These are phyloP conservation scores for Chiroxiphia lanceolata DNA, from an alignment of 2,797 vertebrate species.

Conservation along the genomic window DNA sequence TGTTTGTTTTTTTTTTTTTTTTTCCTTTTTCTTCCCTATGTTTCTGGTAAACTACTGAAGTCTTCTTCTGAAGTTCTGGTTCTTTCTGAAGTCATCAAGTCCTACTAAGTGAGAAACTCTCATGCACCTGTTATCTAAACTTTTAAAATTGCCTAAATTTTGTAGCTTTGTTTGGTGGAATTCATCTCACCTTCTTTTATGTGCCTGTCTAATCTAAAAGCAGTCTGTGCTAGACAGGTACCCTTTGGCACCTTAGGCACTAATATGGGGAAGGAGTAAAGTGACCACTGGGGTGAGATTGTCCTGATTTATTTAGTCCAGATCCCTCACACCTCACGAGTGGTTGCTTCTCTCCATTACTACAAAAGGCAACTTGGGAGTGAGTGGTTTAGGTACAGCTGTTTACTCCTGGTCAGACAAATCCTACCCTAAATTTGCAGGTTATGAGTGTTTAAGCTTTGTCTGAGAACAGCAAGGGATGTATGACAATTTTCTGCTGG, in stretches of 20 bases:
- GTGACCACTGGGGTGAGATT: not conserved
- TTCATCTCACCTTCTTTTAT: not conserved
- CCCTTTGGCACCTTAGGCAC: not conserved
- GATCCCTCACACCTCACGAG: accelerated
- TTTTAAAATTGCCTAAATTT: not conserved
- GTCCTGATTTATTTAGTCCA: not conserved
- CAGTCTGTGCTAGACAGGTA: not conserved
- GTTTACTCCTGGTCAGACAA: not conserved
- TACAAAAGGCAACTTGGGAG: not conserved
- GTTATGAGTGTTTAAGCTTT: not conserved
- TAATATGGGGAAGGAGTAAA: not conserved
- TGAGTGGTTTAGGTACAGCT: not conserved
- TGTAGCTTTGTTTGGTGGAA: not conserved
- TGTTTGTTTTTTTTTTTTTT: too few relatives aligned
- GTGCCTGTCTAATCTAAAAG: not conserved
- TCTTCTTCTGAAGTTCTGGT: too few relatives aligned
- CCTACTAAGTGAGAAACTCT: not conserved
- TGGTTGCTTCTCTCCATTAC: not conserved
- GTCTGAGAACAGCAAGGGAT: not conserved
- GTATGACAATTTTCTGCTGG: not conserved
- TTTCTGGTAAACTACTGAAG: not conserved
- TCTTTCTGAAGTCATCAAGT: not conserved
- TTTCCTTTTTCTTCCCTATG: not conserved
- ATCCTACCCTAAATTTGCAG: not conserved
- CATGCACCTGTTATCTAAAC: not conserved